These are phyloP conservation scores for Metaphire vulgaris DNA, from an alignment of 1,140 invertebrate species.

Conservation along the genomic window DNA sequence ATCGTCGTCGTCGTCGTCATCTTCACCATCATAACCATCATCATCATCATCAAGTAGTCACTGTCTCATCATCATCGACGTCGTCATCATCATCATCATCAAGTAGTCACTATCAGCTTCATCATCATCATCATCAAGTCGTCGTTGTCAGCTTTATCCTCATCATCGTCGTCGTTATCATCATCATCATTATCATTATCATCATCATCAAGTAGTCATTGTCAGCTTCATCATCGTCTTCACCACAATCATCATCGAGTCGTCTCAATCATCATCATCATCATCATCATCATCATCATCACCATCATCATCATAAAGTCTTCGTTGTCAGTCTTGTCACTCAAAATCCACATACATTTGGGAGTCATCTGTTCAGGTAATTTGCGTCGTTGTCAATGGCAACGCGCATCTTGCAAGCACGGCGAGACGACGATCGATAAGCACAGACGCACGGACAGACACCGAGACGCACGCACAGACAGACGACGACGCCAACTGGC, in stretches of 20 bases:
- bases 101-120: background rate
- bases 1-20: no score
- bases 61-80: no score
- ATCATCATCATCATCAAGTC: background rate
- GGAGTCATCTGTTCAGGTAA: no score
- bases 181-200: background rate
- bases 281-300: conserved; percentile 2
- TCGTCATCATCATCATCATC: background rate
- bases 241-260: background rate
- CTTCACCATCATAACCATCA: no score
- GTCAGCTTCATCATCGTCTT: background rate
- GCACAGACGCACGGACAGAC: no score
- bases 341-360: no score
- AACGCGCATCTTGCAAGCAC: no score
- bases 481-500: background rate
- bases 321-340: no score
- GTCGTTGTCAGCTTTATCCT: background rate
- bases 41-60: no score
- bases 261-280: background rate
- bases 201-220: background rate
- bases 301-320: background rate
- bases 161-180: background rate
- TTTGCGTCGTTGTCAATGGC: no score
- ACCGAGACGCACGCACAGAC: no score
- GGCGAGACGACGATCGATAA: no score